Percentiles rank a stretch among this genome's conserved stretches.
Evolutionary conservation across 2,113 vertebrate genomes (phyloP).

Genomic region (Lophius piscatorius): DNA sequence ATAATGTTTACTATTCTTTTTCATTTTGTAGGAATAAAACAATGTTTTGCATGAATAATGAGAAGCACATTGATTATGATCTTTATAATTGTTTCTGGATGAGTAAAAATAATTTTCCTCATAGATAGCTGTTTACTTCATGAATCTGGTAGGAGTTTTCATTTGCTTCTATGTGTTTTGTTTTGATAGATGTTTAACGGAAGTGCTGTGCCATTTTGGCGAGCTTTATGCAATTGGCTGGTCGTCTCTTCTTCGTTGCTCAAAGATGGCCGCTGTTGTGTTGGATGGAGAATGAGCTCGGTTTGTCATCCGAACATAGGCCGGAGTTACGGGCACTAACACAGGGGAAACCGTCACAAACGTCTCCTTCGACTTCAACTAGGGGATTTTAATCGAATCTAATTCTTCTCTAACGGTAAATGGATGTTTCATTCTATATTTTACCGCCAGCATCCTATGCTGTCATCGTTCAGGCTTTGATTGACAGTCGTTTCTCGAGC

Average conservation of each 20-base stretch:
- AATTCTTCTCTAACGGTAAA: constrained; percentile 29
- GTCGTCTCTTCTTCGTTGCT: constrained; percentile 4
- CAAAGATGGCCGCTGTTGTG: constrained; percentile 69
- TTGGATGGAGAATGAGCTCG: constrained; percentile 40
- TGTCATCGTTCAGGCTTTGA: constrained; percentile 3
- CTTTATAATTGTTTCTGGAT: no score
- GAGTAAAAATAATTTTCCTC: no score
- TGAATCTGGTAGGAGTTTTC: no score
- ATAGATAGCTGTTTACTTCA: no score
- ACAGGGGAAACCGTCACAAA: not conserved
- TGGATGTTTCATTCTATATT: accelerated
- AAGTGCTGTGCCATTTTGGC: not conserved
- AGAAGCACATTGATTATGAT: no score
- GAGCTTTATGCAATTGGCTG: not conserved
- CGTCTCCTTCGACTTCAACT: not conserved
- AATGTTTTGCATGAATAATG: no score
- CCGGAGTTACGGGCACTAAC: constrained; percentile 7
- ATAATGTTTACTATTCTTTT: no score
- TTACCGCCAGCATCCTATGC: constrained; percentile 37
- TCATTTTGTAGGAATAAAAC: no score
- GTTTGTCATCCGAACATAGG: constrained; percentile 27
- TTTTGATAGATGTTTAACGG: constrained; percentile 15
- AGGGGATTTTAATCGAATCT: not conserved
- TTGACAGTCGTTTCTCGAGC: no score
- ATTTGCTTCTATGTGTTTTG: constrained; percentile 11